These are phyloP conservation scores for Metopolophium dirhodum DNA, from an alignment of 1,140 invertebrate genomes.

Conservation along the genomic window DNA sequence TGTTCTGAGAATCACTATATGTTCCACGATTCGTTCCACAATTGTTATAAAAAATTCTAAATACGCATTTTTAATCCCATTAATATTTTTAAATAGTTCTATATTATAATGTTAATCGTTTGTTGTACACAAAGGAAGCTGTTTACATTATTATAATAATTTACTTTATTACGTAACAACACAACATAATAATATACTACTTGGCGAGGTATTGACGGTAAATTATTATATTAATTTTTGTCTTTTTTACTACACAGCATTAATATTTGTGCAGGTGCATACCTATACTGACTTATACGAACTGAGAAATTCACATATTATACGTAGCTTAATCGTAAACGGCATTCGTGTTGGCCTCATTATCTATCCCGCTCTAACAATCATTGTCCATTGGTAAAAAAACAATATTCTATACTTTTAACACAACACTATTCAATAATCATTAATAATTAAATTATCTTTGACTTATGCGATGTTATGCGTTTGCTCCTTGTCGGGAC, in stretches of 20 bases:
- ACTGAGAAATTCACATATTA: not conserved
- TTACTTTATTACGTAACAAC: no score
- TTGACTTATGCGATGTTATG: no score
- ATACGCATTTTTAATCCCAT: not conserved
- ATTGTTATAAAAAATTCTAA: not conserved
- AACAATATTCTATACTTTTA: no score
- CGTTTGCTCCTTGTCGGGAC: no score
- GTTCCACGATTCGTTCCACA: not conserved
- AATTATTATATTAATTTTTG: no score
- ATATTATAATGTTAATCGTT: not conserved
- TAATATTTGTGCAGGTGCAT: no score
- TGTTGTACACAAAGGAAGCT: not conserved
- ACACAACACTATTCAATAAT: no score
- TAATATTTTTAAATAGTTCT: not conserved
- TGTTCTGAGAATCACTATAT: not conserved
- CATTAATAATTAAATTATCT: not conserved
- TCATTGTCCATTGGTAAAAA: not conserved
- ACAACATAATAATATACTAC: no score
- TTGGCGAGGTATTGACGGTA: no score
- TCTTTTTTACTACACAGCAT: no score
- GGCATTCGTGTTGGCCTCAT: not conserved
- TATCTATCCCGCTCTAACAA: no score
- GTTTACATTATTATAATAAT: not conserved
- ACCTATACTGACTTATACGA: no score
- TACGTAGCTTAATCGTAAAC: not conserved